These are phyloP conservation scores for Lophochroa leadbeateri DNA, from an alignment of 2,113 vertebrate genomes.

Conservation along the genomic window DNA sequence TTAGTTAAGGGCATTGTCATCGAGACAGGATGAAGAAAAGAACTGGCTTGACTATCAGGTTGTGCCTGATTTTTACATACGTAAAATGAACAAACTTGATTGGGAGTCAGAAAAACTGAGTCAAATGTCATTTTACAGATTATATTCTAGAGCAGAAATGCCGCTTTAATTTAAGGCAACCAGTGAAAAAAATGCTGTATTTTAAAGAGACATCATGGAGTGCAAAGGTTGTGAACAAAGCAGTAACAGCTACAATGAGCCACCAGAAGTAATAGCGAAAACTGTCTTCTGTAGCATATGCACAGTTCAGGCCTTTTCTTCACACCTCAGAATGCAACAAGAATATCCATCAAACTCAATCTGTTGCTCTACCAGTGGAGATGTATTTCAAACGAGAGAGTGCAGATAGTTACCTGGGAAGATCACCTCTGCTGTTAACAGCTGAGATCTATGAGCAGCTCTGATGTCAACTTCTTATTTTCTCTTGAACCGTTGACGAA, in stretches of 20 bases:
- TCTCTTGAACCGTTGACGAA: constrained; percentile 46
- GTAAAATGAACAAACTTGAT: background rate
- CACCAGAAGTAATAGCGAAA: constrained; percentile 71
- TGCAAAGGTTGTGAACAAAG: constrained; percentile 69
- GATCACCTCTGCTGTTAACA: constrained; percentile 23
- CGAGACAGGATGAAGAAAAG: background rate
- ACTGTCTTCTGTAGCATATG: constrained; percentile 77
- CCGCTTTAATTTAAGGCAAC: constrained; percentile 52
- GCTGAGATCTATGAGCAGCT: background rate
- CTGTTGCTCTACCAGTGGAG: constrained; percentile 70
- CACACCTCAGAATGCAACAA: constrained; percentile 74
- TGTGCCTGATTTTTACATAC: background rate
- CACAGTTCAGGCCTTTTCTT: constrained; percentile 75
- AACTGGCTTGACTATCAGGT: background rate
- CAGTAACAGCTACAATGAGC: constrained; percentile 75
- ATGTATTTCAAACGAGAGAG: constrained; percentile 57
- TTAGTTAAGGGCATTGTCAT: background rate
- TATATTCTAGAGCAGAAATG: constrained; percentile 34
- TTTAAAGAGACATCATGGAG: constrained; percentile 69
- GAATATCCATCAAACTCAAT: constrained; percentile 77
- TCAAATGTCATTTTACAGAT: constrained; percentile 54
- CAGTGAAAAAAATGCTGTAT: constrained; percentile 39
- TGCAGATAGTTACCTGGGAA: constrained; percentile 57
- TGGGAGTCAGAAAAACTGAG: constrained; percentile 7
- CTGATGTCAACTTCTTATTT: background rate